Conservation (phyloP, 2,888 invertebrate genomes). For the Zonitis immaculata region DNA sequence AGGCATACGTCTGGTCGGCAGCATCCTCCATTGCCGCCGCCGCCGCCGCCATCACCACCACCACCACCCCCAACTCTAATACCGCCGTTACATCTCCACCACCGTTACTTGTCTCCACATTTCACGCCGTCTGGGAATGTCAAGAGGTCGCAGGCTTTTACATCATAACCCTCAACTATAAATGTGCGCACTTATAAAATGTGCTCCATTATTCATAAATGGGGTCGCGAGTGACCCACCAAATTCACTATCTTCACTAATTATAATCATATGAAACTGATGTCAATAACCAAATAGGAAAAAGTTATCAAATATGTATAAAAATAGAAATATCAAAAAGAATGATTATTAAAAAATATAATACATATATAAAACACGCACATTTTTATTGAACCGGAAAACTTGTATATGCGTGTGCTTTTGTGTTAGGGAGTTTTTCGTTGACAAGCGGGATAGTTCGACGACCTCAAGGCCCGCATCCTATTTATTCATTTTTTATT, state of each 20-base stretch:
- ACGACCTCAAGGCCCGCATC: conserved; percentile 12
- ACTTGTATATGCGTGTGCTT: neutral
- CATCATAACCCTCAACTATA: conserved; percentile 11
- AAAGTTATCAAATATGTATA: neutral
- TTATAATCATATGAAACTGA: too few relatives aligned
- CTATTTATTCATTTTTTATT: too few relatives aligned
- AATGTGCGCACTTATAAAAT: conserved; percentile 12
- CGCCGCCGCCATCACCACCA: neutral
- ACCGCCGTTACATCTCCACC: neutral
- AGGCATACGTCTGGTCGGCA: conserved; percentile 18
- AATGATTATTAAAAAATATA: neutral
- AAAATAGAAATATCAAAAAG: neutral
- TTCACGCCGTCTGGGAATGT: conserved; percentile 20
- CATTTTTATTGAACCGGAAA: conserved; percentile 2
- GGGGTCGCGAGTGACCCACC: conserved; percentile 3
- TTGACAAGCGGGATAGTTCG: conserved; percentile 5
- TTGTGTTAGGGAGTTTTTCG: neutral
- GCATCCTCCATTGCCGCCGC: conserved; percentile 1
- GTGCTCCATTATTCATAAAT: conserved; percentile 16
- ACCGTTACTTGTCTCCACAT: conserved; percentile 2
- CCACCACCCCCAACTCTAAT: neutral
- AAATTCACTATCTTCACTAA: too few relatives aligned
- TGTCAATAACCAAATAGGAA: too few relatives aligned
- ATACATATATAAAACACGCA: too few relatives aligned
- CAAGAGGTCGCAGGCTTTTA: conserved; percentile 17